Base-by-base conservation (phyloP, 2,113 vertebrate genomes). In the Ranitomeya variabilis region DNA sequence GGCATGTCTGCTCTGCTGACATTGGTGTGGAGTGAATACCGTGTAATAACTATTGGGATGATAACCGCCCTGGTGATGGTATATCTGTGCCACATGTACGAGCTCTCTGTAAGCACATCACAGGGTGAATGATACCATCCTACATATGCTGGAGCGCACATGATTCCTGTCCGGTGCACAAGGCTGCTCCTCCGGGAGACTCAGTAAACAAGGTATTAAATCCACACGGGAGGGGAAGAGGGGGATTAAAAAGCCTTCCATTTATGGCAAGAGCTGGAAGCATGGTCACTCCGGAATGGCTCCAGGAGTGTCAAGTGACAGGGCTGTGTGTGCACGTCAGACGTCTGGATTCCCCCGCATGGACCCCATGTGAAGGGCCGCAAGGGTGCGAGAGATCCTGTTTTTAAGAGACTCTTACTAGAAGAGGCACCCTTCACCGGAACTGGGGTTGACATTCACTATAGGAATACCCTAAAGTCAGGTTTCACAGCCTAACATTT, bases 211-310 rank as follows among this genome's bases (percentile, higher is more conserved):
- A 91, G 85, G 91, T 84, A 89, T 91, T 54, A 7, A 77, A 91
- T 88, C 91, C 91, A 62, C 86, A 21, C 86, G 91, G 90, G 85
- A 83, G 87, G 87, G 87, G 87, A 62, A 84, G 80, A 78, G 80
- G 80, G 80, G 80, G 86, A 90, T 91, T 90, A 85, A 85, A 92
- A 90, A 80, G 85, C 69, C 88, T 91, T 92, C 94, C 95, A 94
- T 95, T 94, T 94, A 93, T 93, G 94, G 94, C 90, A 93, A 92
- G 90, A 87, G 60, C 85, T 92, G 89, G 91, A 90, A 91, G 91
- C 92, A 89, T 91, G 90, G 90, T 87, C 91, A 90, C 90, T 91
- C 90, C 86, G 92, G 93, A 91, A 81, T 82, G 90, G 91, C 90
- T 94, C 91, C 77, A 91, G 90, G 80, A 91, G 91, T 81, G 81